Evolutionary conservation across 1,140 invertebrate species (phyloP), one percentile per base, ranked within the genome.

Genomic region (Lepidostoma basale): DNA sequence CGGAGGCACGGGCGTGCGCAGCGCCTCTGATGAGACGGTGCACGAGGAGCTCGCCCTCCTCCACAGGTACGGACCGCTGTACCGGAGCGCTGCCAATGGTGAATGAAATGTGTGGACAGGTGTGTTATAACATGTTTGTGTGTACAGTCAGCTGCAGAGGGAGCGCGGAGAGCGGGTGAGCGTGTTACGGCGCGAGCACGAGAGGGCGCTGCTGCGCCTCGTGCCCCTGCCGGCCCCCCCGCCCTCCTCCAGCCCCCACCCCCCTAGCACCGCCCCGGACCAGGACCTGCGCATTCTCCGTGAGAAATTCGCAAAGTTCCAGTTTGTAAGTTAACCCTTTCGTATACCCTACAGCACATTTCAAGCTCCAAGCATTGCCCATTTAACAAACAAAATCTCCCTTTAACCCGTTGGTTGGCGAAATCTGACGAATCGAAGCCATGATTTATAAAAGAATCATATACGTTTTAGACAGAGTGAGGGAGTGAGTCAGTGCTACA

Each of bases 1-100:
- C 9, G 16, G 9, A 1, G 52, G 52, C 6, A 36, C 16, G 18
- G 25, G 77, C 78, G 63, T 79, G 79, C 70, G 76, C 77, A 63
- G 16, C 74, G 0, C 12, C 78, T 0, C 78, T 77, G 0, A 74
- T 75, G 52, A 28, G 2, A 18, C 42, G 10, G 10, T 45, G 10
- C 42, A 45, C 8, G 42, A 45, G 18, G 42, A 45, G 42, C 10
- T 45, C 12, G n/a, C 42, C 8, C 42, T 45, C 14, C 42, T 45
- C 1, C 42, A 45, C 16, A 45, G 42, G 42, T 45, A 14, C 18
- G 5, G 30, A 6, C 12, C 30, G 12, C 12, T 33, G 5, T 12
- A 6, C 30, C 30, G n/a, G n/a, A n/a, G n/a, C n/a, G n/a, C n/a
- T n/a, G n/a, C n/a, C n/a, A n/a, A n/a, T n/a, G n/a, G n/a, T n/a